phyloP scores from a whole-genome alignment of 2,888 invertebrate species.

The Uloborus plumipes region DNA sequence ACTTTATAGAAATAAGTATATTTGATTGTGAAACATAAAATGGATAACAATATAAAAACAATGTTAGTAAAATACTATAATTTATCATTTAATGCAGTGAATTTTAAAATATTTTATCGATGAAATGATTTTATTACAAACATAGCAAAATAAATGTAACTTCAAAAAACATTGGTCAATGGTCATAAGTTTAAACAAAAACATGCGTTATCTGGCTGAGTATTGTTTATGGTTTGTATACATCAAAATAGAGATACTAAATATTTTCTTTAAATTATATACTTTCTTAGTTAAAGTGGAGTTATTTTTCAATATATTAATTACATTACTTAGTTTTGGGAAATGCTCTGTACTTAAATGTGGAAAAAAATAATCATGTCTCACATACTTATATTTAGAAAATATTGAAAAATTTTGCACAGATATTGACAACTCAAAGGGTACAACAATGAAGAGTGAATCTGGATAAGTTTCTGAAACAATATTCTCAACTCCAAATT shows the following conservation, averaged over 20 bases:
- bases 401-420: conserved; percentile 4
- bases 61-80: too few species aligned
- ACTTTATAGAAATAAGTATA: too few species aligned
- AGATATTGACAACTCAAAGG: conserved; percentile 2
- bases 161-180: too few species aligned
- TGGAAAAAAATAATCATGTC: conserved; percentile 44
- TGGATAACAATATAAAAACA: too few species aligned
- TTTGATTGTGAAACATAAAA: too few species aligned
- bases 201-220: too few species aligned
- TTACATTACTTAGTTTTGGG: conserved; percentile 27
- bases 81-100: too few species aligned
- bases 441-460: conserved; percentile 21
- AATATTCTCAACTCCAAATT: conserved; percentile 11
- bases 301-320: conserved; percentile 5
- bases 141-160: too few species aligned
- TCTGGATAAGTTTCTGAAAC: not conserved
- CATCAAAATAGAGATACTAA: conserved; percentile 30
- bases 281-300: conserved; percentile 6
- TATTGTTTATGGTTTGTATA: not conserved
- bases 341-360: conserved; percentile 65
- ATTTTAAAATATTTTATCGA: too few species aligned
- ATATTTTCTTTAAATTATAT: conserved; percentile 13
- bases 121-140: too few species aligned
- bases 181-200: too few species aligned
- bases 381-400: conserved; percentile 26